Evolutionary conservation across 2,113 vertebrate genomes (phyloP).

Genomic region (Balaeniceps rex): DNA sequence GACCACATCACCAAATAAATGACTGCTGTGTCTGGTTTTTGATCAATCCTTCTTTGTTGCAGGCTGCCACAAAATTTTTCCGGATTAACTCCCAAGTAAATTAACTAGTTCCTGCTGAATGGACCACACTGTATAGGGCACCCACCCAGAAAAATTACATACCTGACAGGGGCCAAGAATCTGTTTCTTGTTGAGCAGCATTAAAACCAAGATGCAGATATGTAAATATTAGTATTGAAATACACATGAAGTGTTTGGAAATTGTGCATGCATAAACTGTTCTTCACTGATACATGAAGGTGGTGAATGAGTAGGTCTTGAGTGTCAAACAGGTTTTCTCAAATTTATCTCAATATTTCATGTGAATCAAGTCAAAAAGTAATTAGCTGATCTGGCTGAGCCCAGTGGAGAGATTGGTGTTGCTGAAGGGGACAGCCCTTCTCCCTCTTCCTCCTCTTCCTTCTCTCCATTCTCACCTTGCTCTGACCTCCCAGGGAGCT

Average conservation of each 20-base stretch:
- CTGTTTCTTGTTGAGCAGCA: neutral
- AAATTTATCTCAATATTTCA: neutral
- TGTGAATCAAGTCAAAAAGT: neutral
- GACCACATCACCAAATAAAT: constrained; percentile 15
- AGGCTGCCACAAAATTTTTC: constrained; percentile 1
- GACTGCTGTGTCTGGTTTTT: constrained; percentile 28
- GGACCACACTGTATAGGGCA: neutral
- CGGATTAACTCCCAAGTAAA: constrained; percentile 6
- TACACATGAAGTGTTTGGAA: neutral
- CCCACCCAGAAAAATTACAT: neutral
- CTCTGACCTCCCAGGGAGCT: neutral
- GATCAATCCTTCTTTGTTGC: constrained; percentile 46
- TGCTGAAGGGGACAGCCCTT: neutral
- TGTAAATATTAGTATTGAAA: neutral
- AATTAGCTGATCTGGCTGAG: neutral
- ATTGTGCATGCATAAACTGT: neutral
- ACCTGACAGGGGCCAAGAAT: neutral
- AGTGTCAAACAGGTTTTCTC: neutral
- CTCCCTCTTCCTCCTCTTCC: neutral
- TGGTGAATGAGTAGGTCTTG: neutral
- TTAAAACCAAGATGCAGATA: neutral
- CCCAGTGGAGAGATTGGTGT: neutral
- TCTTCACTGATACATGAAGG: neutral
- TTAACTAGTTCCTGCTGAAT: neutral
- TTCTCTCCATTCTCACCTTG: neutral